Evolutionary conservation across 2,888 invertebrate genomes (phyloP).

Genomic region (Adelphocoris suturalis): DNA sequence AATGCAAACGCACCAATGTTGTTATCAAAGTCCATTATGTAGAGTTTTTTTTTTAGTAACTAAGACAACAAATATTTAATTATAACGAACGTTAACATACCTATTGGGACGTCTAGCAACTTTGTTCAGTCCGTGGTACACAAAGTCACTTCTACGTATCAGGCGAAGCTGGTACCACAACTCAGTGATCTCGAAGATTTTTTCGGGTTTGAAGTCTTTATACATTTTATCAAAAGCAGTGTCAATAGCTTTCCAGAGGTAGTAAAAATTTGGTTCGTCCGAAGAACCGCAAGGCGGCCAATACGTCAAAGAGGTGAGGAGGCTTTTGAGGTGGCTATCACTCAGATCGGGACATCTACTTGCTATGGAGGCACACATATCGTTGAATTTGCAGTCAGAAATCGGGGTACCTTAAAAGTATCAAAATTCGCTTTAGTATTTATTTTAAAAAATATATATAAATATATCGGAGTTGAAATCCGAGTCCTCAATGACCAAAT

Average conservation of each 20-base stretch:
- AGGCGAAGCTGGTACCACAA: slow-evolving; percentile 84
- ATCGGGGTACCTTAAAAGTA: slow-evolving; percentile 33
- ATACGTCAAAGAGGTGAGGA: slow-evolving; percentile 80
- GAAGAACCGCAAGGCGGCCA: slow-evolving; percentile 81
- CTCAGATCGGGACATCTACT: slow-evolving; percentile 81
- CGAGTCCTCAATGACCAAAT: no score
- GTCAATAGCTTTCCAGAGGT: slow-evolving; percentile 85
- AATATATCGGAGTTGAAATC: no score
- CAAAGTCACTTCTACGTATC: slow-evolving; percentile 81
- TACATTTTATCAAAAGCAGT: slow-evolving; percentile 82
- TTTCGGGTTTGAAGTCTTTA: slow-evolving; percentile 80
- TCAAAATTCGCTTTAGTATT: no score
- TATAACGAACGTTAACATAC: slow-evolving; percentile 68
- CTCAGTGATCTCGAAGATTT: slow-evolving; percentile 82
- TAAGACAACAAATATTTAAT: no score
- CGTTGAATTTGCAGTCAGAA: slow-evolving; percentile 31
- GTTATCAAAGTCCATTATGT: no score
- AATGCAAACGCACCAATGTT: no score
- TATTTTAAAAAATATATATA: no score
- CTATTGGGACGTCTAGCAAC: slow-evolving; percentile 81
- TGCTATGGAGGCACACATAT: slow-evolving; percentile 76
- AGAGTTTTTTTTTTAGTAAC: no score
- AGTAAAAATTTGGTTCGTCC: slow-evolving; percentile 82
- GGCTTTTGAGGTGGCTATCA: slow-evolving; percentile 81
- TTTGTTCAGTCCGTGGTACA: slow-evolving; percentile 81